Conservation (phyloP, 2,113 vertebrate species). For the Microtus montanus region DNA sequence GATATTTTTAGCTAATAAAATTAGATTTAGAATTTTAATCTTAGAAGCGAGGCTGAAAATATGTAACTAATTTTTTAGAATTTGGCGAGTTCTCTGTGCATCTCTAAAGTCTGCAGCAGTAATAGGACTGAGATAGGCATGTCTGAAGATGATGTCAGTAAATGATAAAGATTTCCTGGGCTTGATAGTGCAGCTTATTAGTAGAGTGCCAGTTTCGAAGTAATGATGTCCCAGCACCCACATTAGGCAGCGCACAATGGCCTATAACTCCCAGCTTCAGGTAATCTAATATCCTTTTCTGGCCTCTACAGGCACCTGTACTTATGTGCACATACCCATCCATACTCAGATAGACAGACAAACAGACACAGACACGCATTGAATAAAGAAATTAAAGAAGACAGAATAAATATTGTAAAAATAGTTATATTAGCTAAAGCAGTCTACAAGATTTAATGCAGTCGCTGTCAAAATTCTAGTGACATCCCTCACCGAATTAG, state of each 20-base stretch:
- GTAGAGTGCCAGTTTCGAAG: background rate
- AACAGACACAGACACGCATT: background rate
- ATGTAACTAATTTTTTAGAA: conserved; percentile 43
- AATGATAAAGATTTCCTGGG: background rate
- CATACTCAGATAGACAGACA: background rate
- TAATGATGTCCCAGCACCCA: background rate
- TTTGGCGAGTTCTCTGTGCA: background rate
- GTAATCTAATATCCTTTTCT: background rate
- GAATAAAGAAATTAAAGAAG: background rate
- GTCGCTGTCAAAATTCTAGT: background rate
- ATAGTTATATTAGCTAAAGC: background rate
- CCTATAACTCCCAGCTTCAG: background rate
- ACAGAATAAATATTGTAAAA: background rate
- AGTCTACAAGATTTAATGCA: background rate
- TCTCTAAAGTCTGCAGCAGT: background rate
- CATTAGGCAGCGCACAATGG: background rate
- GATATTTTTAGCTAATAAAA: conserved; percentile 58
- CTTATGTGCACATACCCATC: background rate
- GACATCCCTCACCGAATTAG: background rate
- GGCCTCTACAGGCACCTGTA: background rate
- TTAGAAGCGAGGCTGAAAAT: conserved; percentile 62
- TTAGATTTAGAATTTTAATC: conserved; percentile 56
- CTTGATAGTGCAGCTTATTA: background rate
- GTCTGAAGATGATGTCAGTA: conserved; percentile 24
- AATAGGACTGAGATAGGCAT: background rate